Base-by-base conservation (phyloP, 1,140 invertebrate genomes). In the Diplogasteroides magnus region DNA sequence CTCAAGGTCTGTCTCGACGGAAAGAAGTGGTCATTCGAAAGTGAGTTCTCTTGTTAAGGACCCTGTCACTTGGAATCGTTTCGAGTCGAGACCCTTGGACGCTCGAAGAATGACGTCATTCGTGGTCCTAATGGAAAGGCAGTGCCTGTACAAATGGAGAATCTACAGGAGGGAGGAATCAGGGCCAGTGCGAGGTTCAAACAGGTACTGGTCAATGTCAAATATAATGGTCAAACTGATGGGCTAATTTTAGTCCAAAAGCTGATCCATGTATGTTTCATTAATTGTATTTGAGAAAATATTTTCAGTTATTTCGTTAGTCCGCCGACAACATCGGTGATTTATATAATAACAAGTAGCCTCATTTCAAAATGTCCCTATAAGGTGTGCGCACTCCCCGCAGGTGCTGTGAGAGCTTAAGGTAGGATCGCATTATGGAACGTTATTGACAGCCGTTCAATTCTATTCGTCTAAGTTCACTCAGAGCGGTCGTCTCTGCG, bases 361-460 rank as follows among this genome's bases (percentile, higher is more conserved):
- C n/a, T 31, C 15, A 15, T 75, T 81, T 67, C 72, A 83, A 79
- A 83, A 75, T 78, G 76, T 63, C 75, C 78, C 64, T 81, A 81
- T 59, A 81, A 81, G 68, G 78, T 76, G 29, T 64, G 75, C 2
- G 73, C 83, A 14, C 75, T 68, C 26, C 68, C 73, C 69, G 27
- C 69, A 0, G 79, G 76, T 25, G 25, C 78, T 63, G 61, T 80
- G 67, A 65, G 78, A 64, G 83, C 84, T 28, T 72, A 77, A 61
- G 83, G 87, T n/a, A n/a, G n/a, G n/a, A n/a, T n/a, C n/a, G n/a
- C n/a, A n/a, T n/a, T n/a, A n/a, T n/a, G n/a, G n/a, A n/a, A n/a
- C n/a, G n/a, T n/a, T n/a, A n/a, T n/a, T n/a, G n/a, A n/a, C n/a
- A n/a, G n/a, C n/a, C n/a, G n/a, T n/a, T n/a, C n/a, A n/a, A n/a